Base-by-base conservation (phyloP, 2,797 vertebrate species). In the Sphenopsis melanotis region DNA sequence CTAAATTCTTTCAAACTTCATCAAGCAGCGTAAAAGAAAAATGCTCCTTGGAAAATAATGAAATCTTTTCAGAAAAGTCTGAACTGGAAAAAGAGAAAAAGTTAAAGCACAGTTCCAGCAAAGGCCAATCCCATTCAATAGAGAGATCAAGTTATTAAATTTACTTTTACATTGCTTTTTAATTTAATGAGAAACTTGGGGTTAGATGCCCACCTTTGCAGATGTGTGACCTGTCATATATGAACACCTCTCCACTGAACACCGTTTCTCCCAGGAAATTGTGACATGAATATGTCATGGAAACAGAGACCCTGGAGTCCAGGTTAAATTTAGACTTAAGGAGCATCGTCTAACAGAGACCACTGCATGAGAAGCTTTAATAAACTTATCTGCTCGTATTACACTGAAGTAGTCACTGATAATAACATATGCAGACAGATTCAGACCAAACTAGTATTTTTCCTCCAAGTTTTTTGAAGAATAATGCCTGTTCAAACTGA, bases 171-270 rank as follows among this genome's bases (percentile, higher is more conserved):
- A 36, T 3, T 56, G 11, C 1, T 63, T 88, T 80, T 21, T 32
- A 34, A 52, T 42, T 70, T 52, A 52, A 49, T 55, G 50, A 87
- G 26, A 77, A 80, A 46, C 30, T 56, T 56, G 7, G 0, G 6
- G 17, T 66, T 66, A 63, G 47, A 39, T 65, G 8, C 2, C 15
- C 3, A 15, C 20, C 59, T 90, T 72, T 77, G 16, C 3, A 47
- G 16, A n/a, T 18, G 1, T 16, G 17, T 74, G 39, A 57, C 8
- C 9, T 24, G 8, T 50, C 14, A 23, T 32, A 47, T 82, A 6
- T 0, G 0, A n/a, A n/a, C n/a, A n/a, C n/a, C 10, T 63, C n/a
- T 71, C n/a, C 50, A 69, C 37, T 50, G 37, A 52, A 27, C 3
- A 14, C 2, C 15, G 21, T 50, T 72, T 50, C n/a, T 36, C n/a